Base-by-base conservation (phyloP, 2,888 invertebrate species). In the Limnephilus marmoratus region DNA sequence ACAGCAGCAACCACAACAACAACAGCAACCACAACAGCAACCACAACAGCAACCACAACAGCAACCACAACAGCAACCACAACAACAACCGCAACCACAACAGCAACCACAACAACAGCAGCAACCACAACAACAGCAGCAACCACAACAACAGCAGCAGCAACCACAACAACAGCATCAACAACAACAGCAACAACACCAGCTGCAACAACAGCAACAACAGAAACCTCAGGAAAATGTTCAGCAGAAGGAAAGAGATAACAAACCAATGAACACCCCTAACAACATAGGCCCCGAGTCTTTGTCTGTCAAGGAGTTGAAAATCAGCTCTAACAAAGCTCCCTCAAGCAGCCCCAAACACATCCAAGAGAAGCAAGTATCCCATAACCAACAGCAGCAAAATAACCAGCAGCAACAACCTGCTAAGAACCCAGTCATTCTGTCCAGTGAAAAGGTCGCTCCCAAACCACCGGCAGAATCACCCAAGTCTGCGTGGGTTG, bases 291-390 rank as follows among this genome's bases (percentile, higher is more conserved):
- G 68, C 9, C 68, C 95, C 2, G 96, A 96, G n/a, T 93, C 95
- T 1, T 93, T 96, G 82, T 95, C 96, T 1, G 95, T 96, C 4
- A 96, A 96, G 93, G 96, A 96, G 94, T 95, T 96, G 90, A 96
- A 96, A 94, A 95, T 96, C 81, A 93, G 94, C n/a, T 93, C 91
- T 80, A 95, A 95, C 92, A 95, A 95, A 15, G 95, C 96, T 5
- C 53, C 87, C 15, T 41, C 81, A 13, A 94, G 94, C 81, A 96
- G 95, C 94, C 96, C 96, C 0, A 96, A 96, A 94, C 95, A 95
- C 80, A 94, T 93, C 2, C 95, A 95, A 31, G 94, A 95, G 3
- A 81, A 87, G 85, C 37, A 89, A 31, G 45, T 85, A 29, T 37
- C 53, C 29, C 29, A 53, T 41, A 41, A 41, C 2, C 95, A 95